Evolutionary conservation across 2,888 invertebrate species (phyloP), one percentile per base, ranked within the genome.

Genomic region (Coronaproctus castanopsis): DNA sequence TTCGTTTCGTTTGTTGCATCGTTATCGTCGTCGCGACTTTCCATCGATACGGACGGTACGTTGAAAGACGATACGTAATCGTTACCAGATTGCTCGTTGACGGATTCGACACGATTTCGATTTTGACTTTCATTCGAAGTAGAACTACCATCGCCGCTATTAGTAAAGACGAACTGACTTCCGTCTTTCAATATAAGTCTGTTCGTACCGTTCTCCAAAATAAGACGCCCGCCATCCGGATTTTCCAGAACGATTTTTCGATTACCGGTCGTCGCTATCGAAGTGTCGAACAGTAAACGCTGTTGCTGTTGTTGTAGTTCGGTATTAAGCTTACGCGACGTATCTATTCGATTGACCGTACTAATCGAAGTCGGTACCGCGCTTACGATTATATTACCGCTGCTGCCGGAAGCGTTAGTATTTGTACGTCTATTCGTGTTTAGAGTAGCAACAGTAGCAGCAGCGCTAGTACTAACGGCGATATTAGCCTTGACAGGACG

Each of bases 281-380:
- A 5, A 5, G 36, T 36, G 36, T 14, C 14, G 14, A 5, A 5
- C 8, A 36, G 36, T 36, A 36, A 36, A 5, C 5, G 84, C 70
- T 88, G 85, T 68, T 86, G 86, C 69, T 83, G 81, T 24, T 78
- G 69, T 69, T 36, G 20, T n/a, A n/a, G n/a, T n/a, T n/a, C n/a
- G n/a, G n/a, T n/a, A 14, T 36, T 14, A 36, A 36, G 5, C 14
- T 36, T 36, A 8, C 36, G 36, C 8, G 36, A 36, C 5, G 5
- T 14, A 36, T 5, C 5, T 14, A 36, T 14, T 14, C 8, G 36
- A 52, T 1, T 2, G 36, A 48, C 19, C 20, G 52, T 24, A 19
- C 36, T 36, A 8, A 36, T 36, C 14, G 3, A 2, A 14, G 2
- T 19, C 22, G 23, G 18, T 23, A 5, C 36, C 21, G n/a, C 14